These are phyloP conservation scores for Indicator indicator DNA, from an alignment of 2,113 vertebrate genomes.

Conservation along the genomic window DNA sequence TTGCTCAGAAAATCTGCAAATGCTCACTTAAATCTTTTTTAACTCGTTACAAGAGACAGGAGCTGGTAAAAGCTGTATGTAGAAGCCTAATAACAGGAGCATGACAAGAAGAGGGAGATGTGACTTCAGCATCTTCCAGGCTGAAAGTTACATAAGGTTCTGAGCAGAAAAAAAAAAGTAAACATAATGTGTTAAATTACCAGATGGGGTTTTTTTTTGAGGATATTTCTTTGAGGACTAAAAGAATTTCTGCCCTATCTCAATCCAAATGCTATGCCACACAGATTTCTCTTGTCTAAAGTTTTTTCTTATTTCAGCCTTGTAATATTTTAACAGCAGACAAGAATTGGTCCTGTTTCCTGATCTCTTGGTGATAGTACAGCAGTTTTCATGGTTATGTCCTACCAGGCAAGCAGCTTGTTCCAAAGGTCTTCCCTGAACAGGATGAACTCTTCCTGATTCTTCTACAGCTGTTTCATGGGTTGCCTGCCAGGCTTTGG, in stretches of 20 bases:
- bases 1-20: not conserved
- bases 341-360: not conserved
- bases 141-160: not conserved
- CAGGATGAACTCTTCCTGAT: fast-evolving
- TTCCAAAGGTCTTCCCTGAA: not conserved
- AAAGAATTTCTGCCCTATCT: not conserved
- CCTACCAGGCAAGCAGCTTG: not conserved
- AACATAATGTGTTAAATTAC: not conserved
- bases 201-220: not conserved
- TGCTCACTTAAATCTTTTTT: not conserved
- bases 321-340: not conserved
- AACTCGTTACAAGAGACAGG: not conserved
- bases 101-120: not conserved
- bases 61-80: not conserved
- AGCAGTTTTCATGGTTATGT: not conserved
- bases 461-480: not conserved
- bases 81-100: not conserved
- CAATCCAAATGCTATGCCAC: not conserved
- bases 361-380: not conserved
- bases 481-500: not conserved
- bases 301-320: not conserved
- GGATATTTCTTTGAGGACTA: not conserved
- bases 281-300: not conserved
- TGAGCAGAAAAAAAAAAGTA: not conserved
- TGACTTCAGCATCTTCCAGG: not conserved